phyloP scores from a whole-genome alignment of 2,113 vertebrate genomes.

The Megaceryle torquata region DNA sequence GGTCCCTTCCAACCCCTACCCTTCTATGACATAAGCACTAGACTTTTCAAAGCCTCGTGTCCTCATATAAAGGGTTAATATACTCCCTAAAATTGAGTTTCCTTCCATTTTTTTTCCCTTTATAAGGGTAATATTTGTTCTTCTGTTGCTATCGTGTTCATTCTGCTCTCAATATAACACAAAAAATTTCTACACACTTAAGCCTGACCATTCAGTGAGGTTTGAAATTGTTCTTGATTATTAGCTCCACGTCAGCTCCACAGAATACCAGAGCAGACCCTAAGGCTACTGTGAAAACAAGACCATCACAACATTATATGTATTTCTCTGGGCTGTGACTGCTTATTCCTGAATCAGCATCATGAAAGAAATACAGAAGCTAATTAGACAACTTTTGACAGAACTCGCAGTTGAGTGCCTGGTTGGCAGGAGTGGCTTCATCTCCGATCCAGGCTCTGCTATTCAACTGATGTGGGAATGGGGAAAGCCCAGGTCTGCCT shows the following conservation, averaged over 20 bases:
- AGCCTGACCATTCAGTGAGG: not conserved
- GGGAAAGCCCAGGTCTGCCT: not conserved
- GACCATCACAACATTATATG: not conserved
- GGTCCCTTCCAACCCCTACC: no score
- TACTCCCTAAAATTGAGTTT: not conserved
- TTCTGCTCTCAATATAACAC: not conserved
- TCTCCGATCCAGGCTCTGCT: not conserved
- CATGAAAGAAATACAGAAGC: not conserved
- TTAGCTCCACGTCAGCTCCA: not conserved
- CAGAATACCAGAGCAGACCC: not conserved
- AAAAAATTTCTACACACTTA: not conserved
- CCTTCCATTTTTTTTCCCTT: not conserved
- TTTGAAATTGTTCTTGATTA: not conserved
- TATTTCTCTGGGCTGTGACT: not conserved
- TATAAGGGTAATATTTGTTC: not conserved
- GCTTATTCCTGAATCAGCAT: not conserved
- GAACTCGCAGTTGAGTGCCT: fast-evolving
- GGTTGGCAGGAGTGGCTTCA: not conserved
- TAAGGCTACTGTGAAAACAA: not conserved
- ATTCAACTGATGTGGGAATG: fast-evolving
- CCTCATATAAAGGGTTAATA: not conserved
- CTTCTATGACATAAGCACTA: not conserved
- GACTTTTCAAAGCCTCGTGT: not conserved
- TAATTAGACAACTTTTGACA: not conserved
- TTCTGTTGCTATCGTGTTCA: not conserved